Percentiles rank a stretch among this genome's conserved stretches.
phyloP scores from a whole-genome alignment of 2,797 vertebrate species.

The Helarctos malayanus region DNA sequence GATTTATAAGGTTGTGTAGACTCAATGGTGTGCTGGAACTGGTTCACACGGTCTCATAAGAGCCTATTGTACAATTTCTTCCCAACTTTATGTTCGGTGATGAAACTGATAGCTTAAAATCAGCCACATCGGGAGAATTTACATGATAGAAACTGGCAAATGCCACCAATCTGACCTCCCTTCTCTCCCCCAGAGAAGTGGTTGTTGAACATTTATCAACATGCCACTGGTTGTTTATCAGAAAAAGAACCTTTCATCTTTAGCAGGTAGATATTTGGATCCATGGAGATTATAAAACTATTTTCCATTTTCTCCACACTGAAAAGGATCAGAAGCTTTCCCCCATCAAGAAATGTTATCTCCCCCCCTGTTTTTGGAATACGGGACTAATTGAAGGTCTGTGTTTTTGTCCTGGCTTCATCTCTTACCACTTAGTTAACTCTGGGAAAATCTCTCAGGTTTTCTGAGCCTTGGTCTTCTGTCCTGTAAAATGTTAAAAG shows the following conservation, averaged over 20 bases:
- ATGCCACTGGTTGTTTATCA: background rate
- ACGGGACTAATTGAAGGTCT: background rate
- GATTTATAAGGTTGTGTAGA: background rate
- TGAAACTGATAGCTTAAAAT: slow-evolving; percentile 21
- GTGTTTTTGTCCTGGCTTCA: background rate
- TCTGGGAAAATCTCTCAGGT: background rate
- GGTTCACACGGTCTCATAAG: background rate
- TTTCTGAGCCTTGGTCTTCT: background rate
- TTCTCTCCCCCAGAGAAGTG: too few relatives aligned
- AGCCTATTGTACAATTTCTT: background rate
- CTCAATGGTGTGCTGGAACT: background rate
- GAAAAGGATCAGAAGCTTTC: background rate
- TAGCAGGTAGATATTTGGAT: background rate
- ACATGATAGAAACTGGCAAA: background rate
- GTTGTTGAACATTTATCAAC: background rate
- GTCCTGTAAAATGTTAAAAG: slow-evolving; percentile 27
- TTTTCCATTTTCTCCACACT: slow-evolving; percentile 30
- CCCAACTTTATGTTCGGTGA: background rate
- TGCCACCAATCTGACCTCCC: background rate
- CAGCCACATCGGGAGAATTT: background rate
- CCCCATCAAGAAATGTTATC: background rate
- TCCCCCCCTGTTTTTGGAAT: background rate
- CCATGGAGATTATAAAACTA: background rate
- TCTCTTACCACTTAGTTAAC: background rate
- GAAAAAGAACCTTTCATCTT: slow-evolving; percentile 7